Evolutionary conservation across 2,888 invertebrate species (phyloP).

Genomic region (Cetonia aurata): DNA sequence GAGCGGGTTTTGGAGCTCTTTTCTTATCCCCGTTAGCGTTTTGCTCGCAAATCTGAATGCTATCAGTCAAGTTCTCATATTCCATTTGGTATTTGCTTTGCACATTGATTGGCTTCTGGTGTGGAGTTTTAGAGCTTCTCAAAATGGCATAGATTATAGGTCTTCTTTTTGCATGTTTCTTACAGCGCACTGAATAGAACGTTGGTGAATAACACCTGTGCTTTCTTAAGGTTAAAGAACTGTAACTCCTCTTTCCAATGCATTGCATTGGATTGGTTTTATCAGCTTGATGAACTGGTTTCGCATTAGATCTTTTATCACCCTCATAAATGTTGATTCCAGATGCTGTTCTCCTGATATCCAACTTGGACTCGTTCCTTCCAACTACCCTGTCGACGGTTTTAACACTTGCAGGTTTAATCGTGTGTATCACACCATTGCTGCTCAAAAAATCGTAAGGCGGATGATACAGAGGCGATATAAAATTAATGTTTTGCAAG

Average conservation of each 20-base stretch:
- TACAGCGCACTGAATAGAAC: slow-evolving; percentile 66
- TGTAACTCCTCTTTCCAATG: slow-evolving; percentile 53
- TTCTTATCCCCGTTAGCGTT: slow-evolving; percentile 58
- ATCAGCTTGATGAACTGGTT: slow-evolving; percentile 15
- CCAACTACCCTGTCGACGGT: slow-evolving; percentile 53
- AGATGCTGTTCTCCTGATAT: slow-evolving; percentile 60
- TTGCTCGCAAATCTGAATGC: slow-evolving; percentile 76
- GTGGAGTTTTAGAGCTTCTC: slow-evolving; percentile 50
- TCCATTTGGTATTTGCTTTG: slow-evolving; percentile 52
- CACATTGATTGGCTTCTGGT: slow-evolving; percentile 54
- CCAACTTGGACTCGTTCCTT: slow-evolving; percentile 56
- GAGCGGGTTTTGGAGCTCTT: slow-evolving; percentile 71
- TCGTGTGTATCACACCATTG: slow-evolving; percentile 6
- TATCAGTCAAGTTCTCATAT: slow-evolving; percentile 77
- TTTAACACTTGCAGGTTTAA: not conserved
- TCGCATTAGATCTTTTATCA: slow-evolving; percentile 10
- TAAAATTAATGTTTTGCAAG: slow-evolving; percentile 40
- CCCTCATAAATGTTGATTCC: slow-evolving; percentile 54
- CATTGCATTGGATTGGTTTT: slow-evolving; percentile 46
- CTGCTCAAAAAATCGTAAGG: slow-evolving; percentile 16
- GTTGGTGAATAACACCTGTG: slow-evolving; percentile 66
- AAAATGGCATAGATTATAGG: slow-evolving; percentile 63
- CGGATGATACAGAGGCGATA: slow-evolving; percentile 20
- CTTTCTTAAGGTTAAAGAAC: slow-evolving; percentile 62
- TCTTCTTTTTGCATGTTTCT: slow-evolving; percentile 64